Evolutionary conservation across 1,140 invertebrate genomes (phyloP).

Genomic region (Trialeurodes vaporariorum): DNA sequence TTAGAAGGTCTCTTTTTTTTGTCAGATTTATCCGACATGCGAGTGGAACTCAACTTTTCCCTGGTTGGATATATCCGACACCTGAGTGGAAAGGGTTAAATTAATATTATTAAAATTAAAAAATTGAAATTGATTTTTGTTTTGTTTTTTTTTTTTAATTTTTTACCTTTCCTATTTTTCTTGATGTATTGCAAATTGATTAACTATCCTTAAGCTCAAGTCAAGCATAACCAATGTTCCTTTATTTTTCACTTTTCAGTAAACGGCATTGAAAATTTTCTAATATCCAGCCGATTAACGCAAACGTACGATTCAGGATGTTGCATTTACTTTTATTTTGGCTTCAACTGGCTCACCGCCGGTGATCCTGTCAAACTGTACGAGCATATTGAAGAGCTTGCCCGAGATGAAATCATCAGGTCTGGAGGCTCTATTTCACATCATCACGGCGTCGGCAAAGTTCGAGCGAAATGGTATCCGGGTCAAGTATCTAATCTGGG

Average conservation of each 20-base stretch:
- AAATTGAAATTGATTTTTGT: too few relatives aligned
- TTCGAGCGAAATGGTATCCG: conserved; percentile 71
- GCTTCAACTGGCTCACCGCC: conserved; percentile 61
- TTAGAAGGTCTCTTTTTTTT: too few relatives aligned
- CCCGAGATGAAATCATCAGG: conserved; percentile 83
- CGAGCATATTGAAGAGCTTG: conserved; percentile 68
- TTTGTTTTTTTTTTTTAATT: conserved; percentile 2
- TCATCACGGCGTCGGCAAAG: conserved; percentile 93
- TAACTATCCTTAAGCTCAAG: background rate
- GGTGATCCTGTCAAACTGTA: conserved; percentile 67
- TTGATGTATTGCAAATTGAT: background rate
- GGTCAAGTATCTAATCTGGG: conserved; percentile 63
- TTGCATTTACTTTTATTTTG: conserved; percentile 98
- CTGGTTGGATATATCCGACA: too few relatives aligned
- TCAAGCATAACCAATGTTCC: too few relatives aligned
- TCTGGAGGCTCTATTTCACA: conserved; percentile 87
- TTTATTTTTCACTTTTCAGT: conserved; percentile 32
- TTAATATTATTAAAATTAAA: too few relatives aligned
- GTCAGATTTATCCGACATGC: too few relatives aligned
- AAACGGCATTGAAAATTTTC: conserved; percentile 45
- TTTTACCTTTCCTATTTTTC: background rate
- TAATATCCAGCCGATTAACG: conserved; percentile 77
- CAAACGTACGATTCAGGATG: conserved; percentile 96
- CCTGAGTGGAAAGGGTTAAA: too few relatives aligned
- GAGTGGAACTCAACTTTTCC: too few relatives aligned